These are phyloP conservation scores for Ceyx erithaca DNA, from an alignment of 2,797 vertebrate species.

Conservation along the genomic window DNA sequence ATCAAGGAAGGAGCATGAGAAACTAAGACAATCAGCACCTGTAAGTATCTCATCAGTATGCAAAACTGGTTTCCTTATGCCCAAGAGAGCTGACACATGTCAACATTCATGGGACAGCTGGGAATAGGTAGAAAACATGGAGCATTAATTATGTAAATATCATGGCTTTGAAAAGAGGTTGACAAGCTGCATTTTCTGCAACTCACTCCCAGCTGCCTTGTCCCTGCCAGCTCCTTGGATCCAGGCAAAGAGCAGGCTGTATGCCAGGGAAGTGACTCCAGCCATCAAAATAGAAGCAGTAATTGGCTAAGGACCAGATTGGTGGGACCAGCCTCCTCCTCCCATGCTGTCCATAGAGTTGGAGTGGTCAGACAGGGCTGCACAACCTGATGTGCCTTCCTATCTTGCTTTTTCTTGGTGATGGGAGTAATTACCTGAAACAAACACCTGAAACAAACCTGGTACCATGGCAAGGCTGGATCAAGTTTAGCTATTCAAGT, in stretches of 20 bases:
- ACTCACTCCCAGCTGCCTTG: background rate
- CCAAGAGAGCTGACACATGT: background rate
- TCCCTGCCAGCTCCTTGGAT: background rate
- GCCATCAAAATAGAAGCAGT: background rate
- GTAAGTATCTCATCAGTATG: background rate
- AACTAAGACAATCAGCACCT: background rate
- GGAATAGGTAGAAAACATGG: background rate
- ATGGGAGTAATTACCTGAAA: background rate
- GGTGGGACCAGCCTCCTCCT: background rate
- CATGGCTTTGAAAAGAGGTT: background rate
- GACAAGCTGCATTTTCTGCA: background rate
- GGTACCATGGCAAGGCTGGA: rapidly evolving
- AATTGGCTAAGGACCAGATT: rapidly evolving
- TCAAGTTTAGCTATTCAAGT: background rate
- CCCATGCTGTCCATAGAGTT: rapidly evolving
- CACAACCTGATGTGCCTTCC: rapidly evolving
- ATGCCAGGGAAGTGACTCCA: background rate
- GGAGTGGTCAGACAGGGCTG: background rate
- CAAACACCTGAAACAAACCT: background rate
- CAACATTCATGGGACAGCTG: conserved; percentile 4
- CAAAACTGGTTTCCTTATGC: background rate
- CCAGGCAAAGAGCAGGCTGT: background rate
- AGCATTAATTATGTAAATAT: background rate
- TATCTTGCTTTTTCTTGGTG: background rate
- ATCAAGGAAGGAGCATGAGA: background rate